Conservation (phyloP, 2,113 vertebrate species). For the Cyanoramphus novaezelandiae region DNA sequence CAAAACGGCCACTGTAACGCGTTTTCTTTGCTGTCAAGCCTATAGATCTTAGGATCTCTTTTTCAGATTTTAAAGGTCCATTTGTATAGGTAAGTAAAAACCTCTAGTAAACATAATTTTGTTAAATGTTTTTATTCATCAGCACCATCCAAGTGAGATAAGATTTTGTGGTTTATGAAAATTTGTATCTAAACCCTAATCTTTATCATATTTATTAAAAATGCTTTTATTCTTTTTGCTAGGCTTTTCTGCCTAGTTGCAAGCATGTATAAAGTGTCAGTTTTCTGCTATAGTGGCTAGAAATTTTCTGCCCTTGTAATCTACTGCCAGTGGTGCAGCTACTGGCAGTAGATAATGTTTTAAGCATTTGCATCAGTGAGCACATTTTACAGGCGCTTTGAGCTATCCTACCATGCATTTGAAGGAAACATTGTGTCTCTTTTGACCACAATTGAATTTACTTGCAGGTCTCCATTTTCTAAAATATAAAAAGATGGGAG, state of each 20-base stretch:
- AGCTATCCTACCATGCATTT: slow-evolving; percentile 50
- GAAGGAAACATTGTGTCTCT: slow-evolving; percentile 46
- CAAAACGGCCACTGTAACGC: neutral
- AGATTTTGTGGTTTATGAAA: neutral
- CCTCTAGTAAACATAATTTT: neutral
- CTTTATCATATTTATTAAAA: slow-evolving; percentile 25
- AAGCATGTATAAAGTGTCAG: slow-evolving; percentile 30
- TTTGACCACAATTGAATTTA: slow-evolving; percentile 45
- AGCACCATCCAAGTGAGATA: neutral
- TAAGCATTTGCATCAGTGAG: slow-evolving; percentile 62
- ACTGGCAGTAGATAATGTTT: slow-evolving; percentile 60
- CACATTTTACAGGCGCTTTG: slow-evolving; percentile 63
- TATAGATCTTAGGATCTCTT: neutral
- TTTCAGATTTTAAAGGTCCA: neutral
- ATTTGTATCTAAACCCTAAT: slow-evolving; percentile 1
- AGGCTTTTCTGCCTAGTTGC: slow-evolving; percentile 16
- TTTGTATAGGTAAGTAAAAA: neutral
- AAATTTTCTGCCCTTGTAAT: slow-evolving; percentile 60
- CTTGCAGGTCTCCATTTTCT: slow-evolving; percentile 33
- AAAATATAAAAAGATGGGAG: neutral
- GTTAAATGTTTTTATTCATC: neutral
- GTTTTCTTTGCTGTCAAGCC: neutral
- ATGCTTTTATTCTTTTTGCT: slow-evolving; percentile 25
- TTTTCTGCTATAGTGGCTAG: slow-evolving; percentile 67
- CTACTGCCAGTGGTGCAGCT: slow-evolving; percentile 63